Base-by-base conservation (phyloP, 2,797 vertebrate species). In the Parauchenoglanis ngamensis region DNA sequence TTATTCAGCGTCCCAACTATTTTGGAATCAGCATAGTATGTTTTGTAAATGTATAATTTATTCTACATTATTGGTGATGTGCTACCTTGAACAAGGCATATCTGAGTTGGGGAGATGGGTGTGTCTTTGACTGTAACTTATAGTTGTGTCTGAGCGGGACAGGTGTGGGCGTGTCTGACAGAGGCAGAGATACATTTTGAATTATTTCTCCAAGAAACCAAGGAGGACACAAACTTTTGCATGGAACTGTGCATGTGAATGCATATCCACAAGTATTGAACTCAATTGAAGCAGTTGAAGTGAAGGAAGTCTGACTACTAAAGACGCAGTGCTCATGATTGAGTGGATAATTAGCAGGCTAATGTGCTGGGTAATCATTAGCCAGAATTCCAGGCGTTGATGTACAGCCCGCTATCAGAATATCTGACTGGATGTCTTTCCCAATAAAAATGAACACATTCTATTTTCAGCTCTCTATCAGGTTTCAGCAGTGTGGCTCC, bases 331-430 rank as follows among this genome's bases (percentile, higher is more conserved):
- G 44, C 49, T 86, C 4, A 57, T 46, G 76, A 86, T 28, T 59
- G 77, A 80, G 17, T 25, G 6, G 85, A 72, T 80, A 80, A 80
- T 86, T 80, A 86, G 49, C 52, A 70, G 76, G 65, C 52, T 86
- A 80, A 86, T 44, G 73, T 49, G 19, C 76, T 49, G 44, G 81
- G 23, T 68, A 83, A 79, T 86, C 76, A 86, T 86, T 59, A 86
- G 31, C 63, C 63, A 23, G 21, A n/a, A 70, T 80, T 67, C 44
- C 46, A n/a, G 46, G n/a, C 63, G 15, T 2, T 56, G 63, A 83
- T 35, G 1, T 57, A 86, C 31, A 40, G 63, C 76, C 13, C 0
- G 31, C 59, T 46, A 28, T n/a, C 57, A 4, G 46, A 78, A 25
- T 25, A 78, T 56, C 57, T 46, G 63, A 63, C 31, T 72, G 84